A percentile compares a stretch with the other conserved stretches of the same genome.
Evolutionary conservation across 1,140 invertebrate genomes (phyloP).

Genomic region (Pachypsylla venusta): DNA sequence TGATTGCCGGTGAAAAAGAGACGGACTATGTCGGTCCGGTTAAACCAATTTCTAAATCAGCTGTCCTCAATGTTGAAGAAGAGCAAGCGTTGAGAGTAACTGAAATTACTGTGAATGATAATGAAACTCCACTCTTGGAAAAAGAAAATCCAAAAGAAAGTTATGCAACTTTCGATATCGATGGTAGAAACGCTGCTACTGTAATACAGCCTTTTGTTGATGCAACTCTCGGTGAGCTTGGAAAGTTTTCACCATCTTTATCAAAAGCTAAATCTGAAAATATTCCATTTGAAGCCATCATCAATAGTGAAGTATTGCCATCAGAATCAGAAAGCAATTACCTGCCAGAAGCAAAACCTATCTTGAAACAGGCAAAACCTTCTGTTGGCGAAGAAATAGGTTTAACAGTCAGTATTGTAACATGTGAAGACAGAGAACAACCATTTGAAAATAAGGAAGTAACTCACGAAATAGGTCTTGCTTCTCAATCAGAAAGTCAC

Average conservation of each 20-base stretch:
- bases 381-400: constrained; percentile 26
- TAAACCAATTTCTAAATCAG: constrained; percentile 25
- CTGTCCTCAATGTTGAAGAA: constrained; percentile 26
- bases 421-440: constrained; percentile 30
- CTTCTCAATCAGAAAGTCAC: constrained; percentile 18
- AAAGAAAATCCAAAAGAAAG: not conserved
- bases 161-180: constrained; percentile 20
- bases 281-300: constrained; percentile 8
- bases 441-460: constrained; percentile 21
- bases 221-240: not conserved
- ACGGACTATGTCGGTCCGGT: constrained; percentile 26
- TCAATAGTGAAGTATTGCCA: constrained; percentile 9
- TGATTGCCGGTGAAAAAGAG: constrained; percentile 35
- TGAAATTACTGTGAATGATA: constrained; percentile 21
- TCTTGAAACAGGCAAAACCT: constrained; percentile 12
- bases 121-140: constrained; percentile 16
- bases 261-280: constrained; percentile 7
- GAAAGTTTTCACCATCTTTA: constrained; percentile 6
- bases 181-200: constrained; percentile 28
- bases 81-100: constrained; percentile 23
- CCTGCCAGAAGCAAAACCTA: constrained; percentile 14
- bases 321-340: constrained; percentile 14
- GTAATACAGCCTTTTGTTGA: constrained; percentile 20
- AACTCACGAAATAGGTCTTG: constrained; percentile 21
- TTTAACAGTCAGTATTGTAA: constrained; percentile 27